phyloP scores from a whole-genome alignment of 2,113 vertebrate species.

The Bujurquina vittata region DNA sequence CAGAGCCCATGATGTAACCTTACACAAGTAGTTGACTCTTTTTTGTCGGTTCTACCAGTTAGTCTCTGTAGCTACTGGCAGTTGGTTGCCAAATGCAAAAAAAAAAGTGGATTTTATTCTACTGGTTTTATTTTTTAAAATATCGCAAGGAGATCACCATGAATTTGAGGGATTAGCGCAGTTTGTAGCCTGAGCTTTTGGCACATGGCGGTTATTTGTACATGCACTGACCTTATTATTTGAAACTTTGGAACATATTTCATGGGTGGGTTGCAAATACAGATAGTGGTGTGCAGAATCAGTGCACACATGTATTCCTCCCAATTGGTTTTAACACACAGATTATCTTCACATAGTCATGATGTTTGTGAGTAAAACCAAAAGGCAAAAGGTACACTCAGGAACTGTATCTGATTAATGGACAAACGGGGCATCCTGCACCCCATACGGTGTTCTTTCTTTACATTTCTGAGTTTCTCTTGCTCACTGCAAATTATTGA shows the following conservation, averaged over 20 bases:
- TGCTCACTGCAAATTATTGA: conserved; percentile 64
- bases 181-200: neutral
- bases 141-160: neutral
- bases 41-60: neutral
- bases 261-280: conserved; percentile 17
- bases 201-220: neutral
- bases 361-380: neutral
- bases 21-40: neutral
- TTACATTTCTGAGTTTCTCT: conserved; percentile 31
- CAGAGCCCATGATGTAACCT: neutral
- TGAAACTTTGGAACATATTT: too few species aligned
- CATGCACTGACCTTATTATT: too few species aligned
- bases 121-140: neutral
- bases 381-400: neutral
- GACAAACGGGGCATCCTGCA: neutral
- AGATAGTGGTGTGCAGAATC: conserved; percentile 32
- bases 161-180: neutral
- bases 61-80: neutral
- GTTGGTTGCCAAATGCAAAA: neutral
- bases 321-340: conserved; percentile 20
- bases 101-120: neutral
- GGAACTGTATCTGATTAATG: neutral
- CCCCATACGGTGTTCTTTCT: neutral
- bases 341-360: conserved; percentile 4
- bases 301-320: neutral